Evolutionary conservation across 2,113 vertebrate species (phyloP), one percentile per base, ranked within the genome.

Genomic region (Paracanthobrama guichenoti): DNA sequence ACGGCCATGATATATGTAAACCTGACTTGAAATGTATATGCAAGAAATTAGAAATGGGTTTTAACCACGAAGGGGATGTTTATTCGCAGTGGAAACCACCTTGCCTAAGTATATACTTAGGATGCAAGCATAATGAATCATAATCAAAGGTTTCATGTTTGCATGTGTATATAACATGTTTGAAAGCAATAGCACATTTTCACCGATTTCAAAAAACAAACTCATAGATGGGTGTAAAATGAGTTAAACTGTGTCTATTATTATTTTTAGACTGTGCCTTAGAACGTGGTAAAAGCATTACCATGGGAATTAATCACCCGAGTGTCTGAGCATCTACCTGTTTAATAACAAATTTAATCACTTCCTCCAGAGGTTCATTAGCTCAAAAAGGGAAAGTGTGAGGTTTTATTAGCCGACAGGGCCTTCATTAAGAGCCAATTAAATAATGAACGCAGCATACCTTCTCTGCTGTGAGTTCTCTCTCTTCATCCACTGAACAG

Each of bases 301-400:
- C 85, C 73, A 60, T 72, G 53, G 13, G 84, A 89, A 91, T 91
- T 88, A 91, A 90, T 92, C 85, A 86, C 84, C 35, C 62, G 60
- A 72, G 74, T 57, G 64, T 88, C 89, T 88, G 87, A 89, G 85
- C 88, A 83, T 91, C 88, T 87, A 93, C 91, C 89, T 92, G 85
- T 92, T 94, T 92, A 92, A 92, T 92, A 93, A 91, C 85, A 91
- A 91, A 85, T 90, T 88, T 89, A 91, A 92, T 93, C 86, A 86
- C 89, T 88, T 92, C 89, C 82, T 89, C 85, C 76, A 42, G 86
- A 87, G 88, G 84, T 92, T 92, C 91, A 92, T 85, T 88, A 87
- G 88, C 90, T 82, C 87, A 88, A 88, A 90, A 93, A 88, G 87
- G 85, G 86, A 69, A 60, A 90, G 88, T 76, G 82, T 86, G 82